phyloP scores from a whole-genome alignment of 2,797 vertebrate species.

The Falco rusticolus region DNA sequence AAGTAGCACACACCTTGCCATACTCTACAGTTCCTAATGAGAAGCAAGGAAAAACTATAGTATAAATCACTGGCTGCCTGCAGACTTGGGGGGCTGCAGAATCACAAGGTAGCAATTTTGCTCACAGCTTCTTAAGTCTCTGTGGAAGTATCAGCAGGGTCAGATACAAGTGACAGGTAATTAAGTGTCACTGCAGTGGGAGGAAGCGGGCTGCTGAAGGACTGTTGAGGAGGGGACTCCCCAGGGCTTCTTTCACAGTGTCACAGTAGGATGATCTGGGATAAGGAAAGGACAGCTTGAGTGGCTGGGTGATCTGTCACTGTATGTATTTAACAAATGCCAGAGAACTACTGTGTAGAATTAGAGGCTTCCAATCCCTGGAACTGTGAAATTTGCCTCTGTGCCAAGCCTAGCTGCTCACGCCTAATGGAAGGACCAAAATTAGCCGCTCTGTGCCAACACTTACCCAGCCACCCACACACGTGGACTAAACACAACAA shows the following conservation, averaged over 20 bases:
- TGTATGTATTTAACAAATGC: background rate
- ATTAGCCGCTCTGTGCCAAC: background rate
- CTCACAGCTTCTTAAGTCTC: background rate
- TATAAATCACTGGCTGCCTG: background rate
- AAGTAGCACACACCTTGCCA: background rate
- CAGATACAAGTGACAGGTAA: background rate
- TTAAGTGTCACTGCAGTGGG: background rate
- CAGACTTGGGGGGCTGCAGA: background rate
- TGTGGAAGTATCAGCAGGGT: background rate
- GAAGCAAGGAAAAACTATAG: background rate
- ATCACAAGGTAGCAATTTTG: background rate
- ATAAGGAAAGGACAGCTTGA: background rate
- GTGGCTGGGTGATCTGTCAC: background rate
- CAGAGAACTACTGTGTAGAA: background rate
- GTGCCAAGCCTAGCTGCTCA: background rate
- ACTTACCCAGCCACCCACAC: background rate
- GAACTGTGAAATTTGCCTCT: background rate
- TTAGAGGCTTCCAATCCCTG: background rate
- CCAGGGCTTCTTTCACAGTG: background rate
- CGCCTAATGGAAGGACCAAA: background rate
- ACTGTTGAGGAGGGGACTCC: background rate
- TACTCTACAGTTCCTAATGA: background rate
- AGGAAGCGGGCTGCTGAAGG: background rate
- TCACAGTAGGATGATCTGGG: background rate
- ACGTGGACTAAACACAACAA: background rate